These are phyloP conservation scores for Alcedo quadribrachys DNA, from an alignment of 2,797 vertebrate genomes.

Conservation along the genomic window DNA sequence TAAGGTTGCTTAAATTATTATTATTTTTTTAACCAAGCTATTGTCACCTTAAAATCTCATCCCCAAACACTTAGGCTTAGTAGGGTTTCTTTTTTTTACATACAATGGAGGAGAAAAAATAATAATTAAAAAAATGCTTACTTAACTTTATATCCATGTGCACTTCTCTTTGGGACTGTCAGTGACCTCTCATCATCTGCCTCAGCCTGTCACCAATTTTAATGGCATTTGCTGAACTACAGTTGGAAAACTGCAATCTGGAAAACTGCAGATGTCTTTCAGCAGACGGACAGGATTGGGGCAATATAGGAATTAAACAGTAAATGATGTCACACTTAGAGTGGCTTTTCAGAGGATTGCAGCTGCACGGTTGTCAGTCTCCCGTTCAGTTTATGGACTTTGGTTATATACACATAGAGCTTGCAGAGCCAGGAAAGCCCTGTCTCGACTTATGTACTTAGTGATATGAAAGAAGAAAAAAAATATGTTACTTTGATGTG, in stretches of 20 bases:
- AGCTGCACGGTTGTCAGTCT: neutral
- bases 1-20: neutral
- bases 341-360: neutral
- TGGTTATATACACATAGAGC: neutral
- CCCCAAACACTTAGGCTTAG: neutral
- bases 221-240: neutral
- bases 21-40: neutral
- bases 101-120: neutral
- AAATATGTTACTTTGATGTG: neutral
- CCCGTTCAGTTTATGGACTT: neutral
- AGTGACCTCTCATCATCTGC: neutral
- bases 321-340: neutral
- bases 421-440: neutral
- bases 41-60: neutral
- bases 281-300: accelerated
- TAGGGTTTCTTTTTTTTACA: neutral
- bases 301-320: neutral
- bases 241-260: neutral
- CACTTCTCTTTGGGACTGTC: neutral
- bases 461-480: neutral
- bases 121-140: neutral
- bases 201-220: neutral
- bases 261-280: neutral
- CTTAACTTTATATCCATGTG: neutral
- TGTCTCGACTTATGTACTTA: neutral